A percentile compares a stretch with the other conserved stretches of the same genome.
Evolutionary conservation across 1,140 invertebrate genomes (phyloP).

Genomic region (Lepidurus apus): DNA sequence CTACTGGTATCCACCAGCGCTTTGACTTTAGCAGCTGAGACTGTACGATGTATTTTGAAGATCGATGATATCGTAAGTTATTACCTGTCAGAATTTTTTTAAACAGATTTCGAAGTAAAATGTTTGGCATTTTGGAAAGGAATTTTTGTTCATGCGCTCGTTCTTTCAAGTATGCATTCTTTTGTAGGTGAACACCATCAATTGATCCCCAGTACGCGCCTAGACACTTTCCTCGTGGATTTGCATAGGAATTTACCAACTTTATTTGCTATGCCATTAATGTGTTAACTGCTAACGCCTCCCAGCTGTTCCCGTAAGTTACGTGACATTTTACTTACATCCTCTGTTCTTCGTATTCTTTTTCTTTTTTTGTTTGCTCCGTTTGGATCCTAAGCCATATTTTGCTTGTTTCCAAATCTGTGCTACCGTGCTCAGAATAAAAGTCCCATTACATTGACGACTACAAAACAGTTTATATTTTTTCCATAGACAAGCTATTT

Average conservation of each 20-base stretch:
- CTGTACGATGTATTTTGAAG: slow-evolving; percentile 94
- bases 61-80: slow-evolving; percentile 89
- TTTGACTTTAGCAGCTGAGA: slow-evolving; percentile 91
- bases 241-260: not conserved
- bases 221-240: not conserved
- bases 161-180: not conserved
- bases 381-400: not conserved
- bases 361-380: not conserved
- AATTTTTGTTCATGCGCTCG: not conserved
- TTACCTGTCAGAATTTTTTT: not conserved
- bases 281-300: slow-evolving; percentile 8
- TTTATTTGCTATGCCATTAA: not conserved
- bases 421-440: not conserved
- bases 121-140: not conserved
- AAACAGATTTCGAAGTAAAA: not conserved
- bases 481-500: not conserved
- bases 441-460: not conserved
- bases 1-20: slow-evolving; percentile 90
- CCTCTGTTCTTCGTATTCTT: not conserved
- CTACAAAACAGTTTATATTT: not conserved
- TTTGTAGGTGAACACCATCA: slow-evolving; percentile 24
- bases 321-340: slow-evolving; percentile 1
- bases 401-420: not conserved
- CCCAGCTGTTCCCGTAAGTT: slow-evolving; percentile 18
- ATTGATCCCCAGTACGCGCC: not conserved